Percentiles rank a stretch among this genome's conserved stretches.
These are phyloP conservation scores for Globodera ellingtonae DNA, from an alignment of 1,140 invertebrate species.

Conservation along the genomic window DNA sequence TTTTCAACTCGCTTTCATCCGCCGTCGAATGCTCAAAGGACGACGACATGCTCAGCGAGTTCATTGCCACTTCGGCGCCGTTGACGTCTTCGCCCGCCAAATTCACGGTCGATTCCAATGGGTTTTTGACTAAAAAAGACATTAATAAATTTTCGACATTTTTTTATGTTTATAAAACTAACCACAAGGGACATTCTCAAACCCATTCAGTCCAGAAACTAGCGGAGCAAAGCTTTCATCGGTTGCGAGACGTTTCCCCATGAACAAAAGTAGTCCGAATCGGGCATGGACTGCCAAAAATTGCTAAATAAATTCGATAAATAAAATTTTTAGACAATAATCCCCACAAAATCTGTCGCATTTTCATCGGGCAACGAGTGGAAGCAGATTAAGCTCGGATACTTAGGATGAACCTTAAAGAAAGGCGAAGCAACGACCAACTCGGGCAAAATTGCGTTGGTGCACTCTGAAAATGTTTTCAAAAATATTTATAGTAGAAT, in stretches of 20 bases:
- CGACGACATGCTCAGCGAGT: not conserved
- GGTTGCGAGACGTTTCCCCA: constrained; percentile 10
- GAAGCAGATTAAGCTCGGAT: constrained; percentile 8
- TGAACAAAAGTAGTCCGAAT: constrained; percentile 8
- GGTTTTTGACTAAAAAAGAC: too few species aligned
- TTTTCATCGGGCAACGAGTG: constrained; percentile 4
- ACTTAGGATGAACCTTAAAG: constrained; percentile 38
- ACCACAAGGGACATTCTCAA: constrained; percentile 5
- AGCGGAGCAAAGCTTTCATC: constrained; percentile 20
- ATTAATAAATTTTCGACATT: too few species aligned
- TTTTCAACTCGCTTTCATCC: constrained; percentile 9
- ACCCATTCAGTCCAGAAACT: not conserved
- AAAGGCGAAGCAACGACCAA: constrained; percentile 39
- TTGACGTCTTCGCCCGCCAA: not conserved
- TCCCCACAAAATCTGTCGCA: not conserved
- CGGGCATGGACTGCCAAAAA: constrained; percentile 25
- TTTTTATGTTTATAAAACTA: not conserved
- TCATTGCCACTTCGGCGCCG: not conserved
- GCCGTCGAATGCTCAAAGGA: not conserved
- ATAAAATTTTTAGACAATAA: not conserved
- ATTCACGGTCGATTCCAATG: too few species aligned
- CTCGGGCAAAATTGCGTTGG: constrained; percentile 29
- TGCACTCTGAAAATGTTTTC: not conserved
- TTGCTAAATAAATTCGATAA: constrained; percentile 13
- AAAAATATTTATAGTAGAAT: not conserved